Evolutionary conservation across 2,888 invertebrate genomes (phyloP).

Genomic region (Osedax frankpressi): DNA sequence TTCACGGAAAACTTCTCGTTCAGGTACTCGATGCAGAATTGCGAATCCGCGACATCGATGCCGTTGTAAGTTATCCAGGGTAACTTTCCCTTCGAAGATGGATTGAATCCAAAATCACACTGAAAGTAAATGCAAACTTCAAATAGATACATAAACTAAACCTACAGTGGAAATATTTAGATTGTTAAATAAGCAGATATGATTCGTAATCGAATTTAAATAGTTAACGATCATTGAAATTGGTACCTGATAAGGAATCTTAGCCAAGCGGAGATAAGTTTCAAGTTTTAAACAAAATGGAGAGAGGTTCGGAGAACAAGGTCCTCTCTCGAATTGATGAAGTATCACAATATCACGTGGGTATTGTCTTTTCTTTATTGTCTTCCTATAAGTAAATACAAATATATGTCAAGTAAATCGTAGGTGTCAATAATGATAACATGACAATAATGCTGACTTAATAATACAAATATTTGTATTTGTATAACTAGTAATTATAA

Average conservation of each 20-base stretch:
- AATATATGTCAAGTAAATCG: too few species aligned
- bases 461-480: too few species aligned
- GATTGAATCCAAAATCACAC: not conserved
- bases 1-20: conserved; percentile 34
- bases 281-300: conserved; percentile 46
- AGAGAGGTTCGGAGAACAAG: conserved; percentile 40
- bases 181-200: not conserved
- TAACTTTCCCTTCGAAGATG: conserved; percentile 36
- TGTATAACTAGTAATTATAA: too few species aligned
- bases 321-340: conserved; percentile 33
- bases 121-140: too few species aligned
- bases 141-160: not conserved
- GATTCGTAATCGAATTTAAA: too few species aligned
- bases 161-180: not conserved
- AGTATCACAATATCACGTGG: conserved; percentile 1
- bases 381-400: too few species aligned
- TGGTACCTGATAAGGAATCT: conserved; percentile 17
- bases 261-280: conserved; percentile 17
- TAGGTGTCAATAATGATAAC: too few species aligned
- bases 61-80: conserved; percentile 45
- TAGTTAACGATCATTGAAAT: too few species aligned
- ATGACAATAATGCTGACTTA: too few species aligned
- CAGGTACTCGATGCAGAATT: conserved; percentile 38
- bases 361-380: not conserved
- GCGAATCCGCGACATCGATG: conserved; percentile 36